Evolutionary conservation across 35 echinoderm and acorn worm species (phyloP).

Genomic region (Diadema setosum): DNA sequence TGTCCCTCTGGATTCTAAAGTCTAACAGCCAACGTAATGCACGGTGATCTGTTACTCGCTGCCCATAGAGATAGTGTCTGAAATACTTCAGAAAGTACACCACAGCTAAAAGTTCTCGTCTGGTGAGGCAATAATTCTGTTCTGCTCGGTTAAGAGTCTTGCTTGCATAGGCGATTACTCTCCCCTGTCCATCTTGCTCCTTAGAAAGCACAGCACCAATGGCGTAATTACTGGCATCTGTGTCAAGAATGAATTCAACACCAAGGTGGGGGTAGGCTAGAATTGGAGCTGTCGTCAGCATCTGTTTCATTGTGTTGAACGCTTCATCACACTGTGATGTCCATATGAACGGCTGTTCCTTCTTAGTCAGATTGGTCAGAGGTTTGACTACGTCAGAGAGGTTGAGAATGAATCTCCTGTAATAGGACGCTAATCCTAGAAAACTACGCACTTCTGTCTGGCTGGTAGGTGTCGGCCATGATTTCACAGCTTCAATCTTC

Average conservation of each 20-base stretch:
- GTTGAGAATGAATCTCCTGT: not conserved
- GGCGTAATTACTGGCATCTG: constrained; percentile 41
- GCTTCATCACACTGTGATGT: not conserved
- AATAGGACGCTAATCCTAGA: not conserved
- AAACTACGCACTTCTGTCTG: not conserved
- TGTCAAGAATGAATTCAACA: not conserved
- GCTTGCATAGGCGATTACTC: constrained; percentile 18
- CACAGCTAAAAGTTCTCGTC: constrained; percentile 39
- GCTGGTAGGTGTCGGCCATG: not conserved
- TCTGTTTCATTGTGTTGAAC: not conserved
- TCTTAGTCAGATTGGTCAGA: not conserved
- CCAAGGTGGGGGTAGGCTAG: not conserved
- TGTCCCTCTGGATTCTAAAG: constrained; percentile 15
- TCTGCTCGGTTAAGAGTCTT: not conserved
- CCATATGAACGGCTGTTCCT: not conserved
- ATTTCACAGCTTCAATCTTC: not conserved
- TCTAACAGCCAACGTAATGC: constrained; percentile 10
- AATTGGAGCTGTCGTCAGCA: not conserved
- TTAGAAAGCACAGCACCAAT: too few relatives aligned
- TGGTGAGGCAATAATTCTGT: constrained; percentile 35
- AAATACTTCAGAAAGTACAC: not conserved
- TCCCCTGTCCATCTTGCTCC: not conserved
- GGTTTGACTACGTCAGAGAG: not conserved
- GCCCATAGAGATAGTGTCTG: constrained; percentile 35
- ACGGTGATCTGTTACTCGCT: constrained; percentile 22